Conservation (phyloP, 2,113 vertebrate genomes). For the Cepphus grylle region DNA sequence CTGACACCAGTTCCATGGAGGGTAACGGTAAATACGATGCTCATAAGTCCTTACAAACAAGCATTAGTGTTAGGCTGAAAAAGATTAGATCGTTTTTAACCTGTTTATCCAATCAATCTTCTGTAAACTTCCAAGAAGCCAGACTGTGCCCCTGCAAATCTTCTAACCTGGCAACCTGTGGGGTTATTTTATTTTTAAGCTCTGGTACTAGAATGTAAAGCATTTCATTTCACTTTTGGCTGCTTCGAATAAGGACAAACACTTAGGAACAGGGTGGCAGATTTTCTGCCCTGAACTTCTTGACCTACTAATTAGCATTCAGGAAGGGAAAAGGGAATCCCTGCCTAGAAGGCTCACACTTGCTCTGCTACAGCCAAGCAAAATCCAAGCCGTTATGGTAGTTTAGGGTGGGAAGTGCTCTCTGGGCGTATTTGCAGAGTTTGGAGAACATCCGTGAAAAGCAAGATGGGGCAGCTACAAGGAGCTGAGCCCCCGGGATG, state of each 20-base stretch:
- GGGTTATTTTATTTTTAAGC: neutral
- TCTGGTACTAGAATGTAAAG: neutral
- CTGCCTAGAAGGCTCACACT: neutral
- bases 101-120: neutral
- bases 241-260: neutral
- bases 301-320: neutral
- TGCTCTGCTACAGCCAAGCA: neutral
- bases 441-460: neutral
- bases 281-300: neutral
- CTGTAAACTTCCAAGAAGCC: neutral
- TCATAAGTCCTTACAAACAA: neutral
- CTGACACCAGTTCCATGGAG: neutral
- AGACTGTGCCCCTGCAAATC: neutral
- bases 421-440: neutral
- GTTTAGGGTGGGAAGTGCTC: neutral
- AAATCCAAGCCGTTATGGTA: neutral
- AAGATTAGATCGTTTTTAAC: neutral
- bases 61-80: neutral
- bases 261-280: neutral
- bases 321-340: neutral
- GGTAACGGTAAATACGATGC: neutral
- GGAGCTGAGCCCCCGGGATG: neutral
- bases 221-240: neutral
- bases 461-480: neutral
- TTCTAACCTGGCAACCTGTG: neutral